Evolutionary conservation across 2,113 vertebrate species (phyloP).

Genomic region (Bubo bubo): DNA sequence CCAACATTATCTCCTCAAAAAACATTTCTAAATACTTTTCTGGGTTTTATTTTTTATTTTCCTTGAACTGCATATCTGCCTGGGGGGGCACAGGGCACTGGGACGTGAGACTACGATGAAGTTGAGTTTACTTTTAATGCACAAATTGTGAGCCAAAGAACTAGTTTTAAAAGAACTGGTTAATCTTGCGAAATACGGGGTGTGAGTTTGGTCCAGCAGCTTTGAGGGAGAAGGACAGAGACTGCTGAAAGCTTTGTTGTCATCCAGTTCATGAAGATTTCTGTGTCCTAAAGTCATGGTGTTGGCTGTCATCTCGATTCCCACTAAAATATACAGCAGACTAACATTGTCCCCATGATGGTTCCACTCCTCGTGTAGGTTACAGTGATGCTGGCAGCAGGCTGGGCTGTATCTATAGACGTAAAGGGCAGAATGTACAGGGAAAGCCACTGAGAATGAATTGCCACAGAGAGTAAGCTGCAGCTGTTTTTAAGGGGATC

Average conservation of each 20-base stretch:
- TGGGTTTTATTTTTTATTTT: not conserved
- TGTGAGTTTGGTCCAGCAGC: not conserved
- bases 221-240: not conserved
- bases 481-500: not conserved
- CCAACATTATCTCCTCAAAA: not conserved
- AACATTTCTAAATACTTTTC: not conserved
- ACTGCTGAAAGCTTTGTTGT: not conserved
- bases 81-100: rapidly evolving
- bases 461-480: not conserved
- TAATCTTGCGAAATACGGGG: rapidly evolving
- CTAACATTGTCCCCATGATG: rapidly evolving
- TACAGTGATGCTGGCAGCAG: not conserved
- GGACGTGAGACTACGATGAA: not conserved
- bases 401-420: not conserved
- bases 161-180: not conserved
- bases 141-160: not conserved
- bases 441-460: not conserved
- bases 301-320: not conserved
- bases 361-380: not conserved
- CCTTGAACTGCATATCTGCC: not conserved
- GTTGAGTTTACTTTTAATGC: not conserved
- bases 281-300: not conserved
- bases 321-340: not conserved
- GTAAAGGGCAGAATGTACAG: not conserved
- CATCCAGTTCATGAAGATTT: not conserved